Base-by-base conservation (phyloP, 2,797 vertebrate species). In the Lophius americanus region DNA sequence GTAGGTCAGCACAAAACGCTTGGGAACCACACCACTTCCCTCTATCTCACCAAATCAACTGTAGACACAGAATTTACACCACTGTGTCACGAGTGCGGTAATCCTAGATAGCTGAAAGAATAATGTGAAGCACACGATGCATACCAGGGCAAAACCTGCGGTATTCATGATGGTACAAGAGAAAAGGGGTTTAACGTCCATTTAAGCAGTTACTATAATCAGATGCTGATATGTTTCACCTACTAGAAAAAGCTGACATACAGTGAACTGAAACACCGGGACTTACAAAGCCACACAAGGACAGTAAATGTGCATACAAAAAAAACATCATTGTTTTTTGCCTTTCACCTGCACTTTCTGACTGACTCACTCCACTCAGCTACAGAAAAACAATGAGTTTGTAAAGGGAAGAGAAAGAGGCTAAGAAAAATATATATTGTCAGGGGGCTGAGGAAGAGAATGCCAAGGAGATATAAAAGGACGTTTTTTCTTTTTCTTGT, bases 401-500 rank as follows among this genome's bases (percentile, higher is more conserved):
- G 38, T 32, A 57, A 37, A 51, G 41, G 23, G 42, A 10, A 48
- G 37, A 47, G 54, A 68, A 41, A 38, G 56, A 64, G 70, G 58
- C 37, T 35, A 35, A 38, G 42, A 50, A 72, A 50, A 51, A 68
- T 57, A 72, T 55, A 76, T 82, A 79, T 82, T 81, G 64, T 84
- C 75, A 67, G 50, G 35, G 65, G 75, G 81, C 38, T 58, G 55
- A 41, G 49, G 23, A 67, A 36, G 53, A 77, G 60, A 79, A 81
- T 71, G 64, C 60, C 62, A 67, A 42, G 43, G 51, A 79, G 82
- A 67, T 14, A 71, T 72, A 73, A 77, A 81, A 82, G 82, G 51
- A 81, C 80, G 64, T 60, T 76, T 87, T 58, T 53, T 88, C 82
- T 76, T 74, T 84, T 64, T 64, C 61, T 47, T 62, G 68, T 73